Evolutionary conservation across 2,888 invertebrate genomes (phyloP), one percentile per base, ranked within the genome.

Genomic region (Zaprionus obscuricornis): DNA sequence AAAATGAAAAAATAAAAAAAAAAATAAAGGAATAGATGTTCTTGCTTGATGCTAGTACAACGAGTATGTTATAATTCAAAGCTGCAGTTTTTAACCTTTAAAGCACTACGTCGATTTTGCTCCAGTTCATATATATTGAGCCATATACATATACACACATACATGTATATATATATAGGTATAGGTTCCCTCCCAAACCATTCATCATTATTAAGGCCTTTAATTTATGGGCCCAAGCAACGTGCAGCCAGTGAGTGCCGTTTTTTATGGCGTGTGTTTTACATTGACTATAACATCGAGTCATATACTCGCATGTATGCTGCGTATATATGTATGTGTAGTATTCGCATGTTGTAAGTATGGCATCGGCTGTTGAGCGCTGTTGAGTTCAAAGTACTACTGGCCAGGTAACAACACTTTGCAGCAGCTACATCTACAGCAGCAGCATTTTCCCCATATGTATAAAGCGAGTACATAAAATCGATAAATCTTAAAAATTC

Each of bases 401-500:
- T 7, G n/a, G 37, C n/a, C 46, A 18, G 34, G 49, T 26, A n/a
- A n/a, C n/a, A n/a, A n/a, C n/a, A n/a, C n/a, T n/a, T n/a, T n/a
- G n/a, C n/a, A n/a, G n/a, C 49, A 16, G 45, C 20, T n/a, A 1
- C 13, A 14, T 4, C 26, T 4, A 6, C 13, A 10, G 17, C n/a
- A 14, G 1, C 31, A 1, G 22, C 11, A 40, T 39, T 43, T 37
- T 37, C 54, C 39, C 37, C 31, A 24, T 11, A n/a, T n/a, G n/a
- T n/a, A n/a, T n/a, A 42, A 39, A 40, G 40, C 36, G 64, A 56
- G 62, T 71, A 40, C 74, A 74, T 66, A 69, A 83, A 82, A 82
- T 82, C 81, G 70, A 82, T 82, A 82, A 82, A 82, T 85, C 81
- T 82, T 82, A 79, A 85, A 82, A 85, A 82, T 82, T 82, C 81